Percentiles rank a stretch among this genome's conserved stretches.
Evolutionary conservation across 2,888 invertebrate genomes (phyloP).

Genomic region (Melanchra persicariae): DNA sequence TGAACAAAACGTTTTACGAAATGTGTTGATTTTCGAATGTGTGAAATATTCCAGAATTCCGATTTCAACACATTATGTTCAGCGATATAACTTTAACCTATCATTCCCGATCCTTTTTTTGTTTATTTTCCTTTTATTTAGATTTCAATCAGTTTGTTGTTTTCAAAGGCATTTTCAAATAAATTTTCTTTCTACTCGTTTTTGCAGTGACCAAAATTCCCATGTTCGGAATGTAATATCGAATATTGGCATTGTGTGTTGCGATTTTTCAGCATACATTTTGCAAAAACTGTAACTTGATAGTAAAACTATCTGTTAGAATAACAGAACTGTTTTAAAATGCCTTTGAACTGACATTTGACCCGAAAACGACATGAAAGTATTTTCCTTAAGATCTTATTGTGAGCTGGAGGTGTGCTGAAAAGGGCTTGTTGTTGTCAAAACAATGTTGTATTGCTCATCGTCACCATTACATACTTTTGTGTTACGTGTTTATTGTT

Average conservation of each 20-base stretch:
- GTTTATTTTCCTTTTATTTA: slow-evolving; percentile 30
- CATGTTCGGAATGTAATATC: not conserved
- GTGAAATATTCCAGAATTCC: slow-evolving; percentile 14
- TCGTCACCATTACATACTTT: slow-evolving; percentile 16
- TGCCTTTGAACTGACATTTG: slow-evolving; percentile 68
- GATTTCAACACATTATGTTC: not conserved
- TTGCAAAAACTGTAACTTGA: not conserved
- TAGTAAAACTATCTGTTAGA: not conserved
- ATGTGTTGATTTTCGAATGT: not conserved
- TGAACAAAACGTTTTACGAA: not conserved
- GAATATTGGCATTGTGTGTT: not conserved
- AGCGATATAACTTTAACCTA: not conserved
- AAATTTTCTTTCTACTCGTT: not conserved
- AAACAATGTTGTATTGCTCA: slow-evolving; percentile 61
- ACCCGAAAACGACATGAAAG: slow-evolving; percentile 52
- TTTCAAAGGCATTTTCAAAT: slow-evolving; percentile 40
- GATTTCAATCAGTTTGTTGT: slow-evolving; percentile 11
- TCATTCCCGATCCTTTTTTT: slow-evolving; percentile 23
- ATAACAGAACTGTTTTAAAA: slow-evolving; percentile 32
- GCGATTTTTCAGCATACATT: not conserved
- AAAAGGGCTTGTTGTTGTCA: slow-evolving; percentile 48
- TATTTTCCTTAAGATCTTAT: slow-evolving; percentile 10
- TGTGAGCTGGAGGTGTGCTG: slow-evolving; percentile 33
- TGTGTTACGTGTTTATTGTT: slow-evolving; percentile 35
- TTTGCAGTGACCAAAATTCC: not conserved